Conservation (phyloP, 2,797 vertebrate species). For the Champsocephalus esox region DNA sequence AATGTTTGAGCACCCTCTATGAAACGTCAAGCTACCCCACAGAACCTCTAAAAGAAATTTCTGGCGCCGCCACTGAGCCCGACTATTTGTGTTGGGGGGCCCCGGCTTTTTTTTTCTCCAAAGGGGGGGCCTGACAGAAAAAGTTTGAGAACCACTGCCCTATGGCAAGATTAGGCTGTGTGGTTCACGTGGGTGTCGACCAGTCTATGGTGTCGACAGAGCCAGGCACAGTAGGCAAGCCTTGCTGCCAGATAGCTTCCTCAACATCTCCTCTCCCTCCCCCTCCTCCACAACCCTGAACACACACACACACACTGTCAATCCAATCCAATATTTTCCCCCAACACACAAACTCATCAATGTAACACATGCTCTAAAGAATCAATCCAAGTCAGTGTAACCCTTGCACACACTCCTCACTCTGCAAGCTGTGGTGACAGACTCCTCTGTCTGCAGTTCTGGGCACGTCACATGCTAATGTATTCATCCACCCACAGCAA, state of each 20-base stretch:
- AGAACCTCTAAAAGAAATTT: too few species aligned
- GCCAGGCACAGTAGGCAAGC: slow-evolving; percentile 67
- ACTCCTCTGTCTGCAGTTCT: slow-evolving; percentile 63
- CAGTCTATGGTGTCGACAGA: slow-evolving; percentile 56
- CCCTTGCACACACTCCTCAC: slow-evolving; percentile 44
- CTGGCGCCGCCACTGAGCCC: too few species aligned
- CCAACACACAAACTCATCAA: slow-evolving; percentile 42
- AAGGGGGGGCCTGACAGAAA: too few species aligned
- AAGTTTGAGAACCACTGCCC: too few species aligned
- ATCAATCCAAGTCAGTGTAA: slow-evolving; percentile 61
- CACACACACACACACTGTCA: slow-evolving; percentile 32
- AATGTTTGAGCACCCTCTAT: too few species aligned
- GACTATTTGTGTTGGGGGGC: too few species aligned
- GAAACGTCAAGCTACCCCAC: too few species aligned
- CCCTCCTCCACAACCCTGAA: slow-evolving; percentile 15
- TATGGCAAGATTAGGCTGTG: slow-evolving; percentile 65
- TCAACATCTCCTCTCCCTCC: slow-evolving; percentile 37
- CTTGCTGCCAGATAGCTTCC: slow-evolving; percentile 77
- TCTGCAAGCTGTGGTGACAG: slow-evolving; percentile 63
- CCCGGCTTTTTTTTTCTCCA: too few species aligned
- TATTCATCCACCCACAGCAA: slow-evolving; percentile 78
- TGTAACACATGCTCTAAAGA: slow-evolving; percentile 59
- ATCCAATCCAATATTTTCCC: slow-evolving; percentile 25
- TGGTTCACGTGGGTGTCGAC: slow-evolving; percentile 55
- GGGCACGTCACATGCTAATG: slow-evolving; percentile 74